phyloP scores from a whole-genome alignment of 2,113 vertebrate species.

The Noturus placidus region DNA sequence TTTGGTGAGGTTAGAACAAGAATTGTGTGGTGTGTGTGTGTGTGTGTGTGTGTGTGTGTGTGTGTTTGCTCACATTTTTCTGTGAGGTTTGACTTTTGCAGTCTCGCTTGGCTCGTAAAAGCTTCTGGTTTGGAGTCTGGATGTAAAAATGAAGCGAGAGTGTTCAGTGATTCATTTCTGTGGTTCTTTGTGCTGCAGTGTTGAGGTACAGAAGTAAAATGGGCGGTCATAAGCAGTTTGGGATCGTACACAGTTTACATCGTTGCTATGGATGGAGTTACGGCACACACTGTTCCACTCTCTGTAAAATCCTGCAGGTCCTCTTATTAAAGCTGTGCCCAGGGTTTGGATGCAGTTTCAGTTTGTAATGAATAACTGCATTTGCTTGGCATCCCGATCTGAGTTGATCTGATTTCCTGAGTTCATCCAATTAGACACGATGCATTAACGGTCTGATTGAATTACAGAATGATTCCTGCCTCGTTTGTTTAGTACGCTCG shows the following conservation, averaged over 20 bases:
- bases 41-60: slow-evolving; percentile 8
- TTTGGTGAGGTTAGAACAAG: neutral
- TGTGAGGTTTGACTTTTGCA: neutral
- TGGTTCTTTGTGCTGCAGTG: neutral
- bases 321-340: neutral
- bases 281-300: neutral
- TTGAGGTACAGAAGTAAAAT: neutral
- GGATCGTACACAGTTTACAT: neutral
- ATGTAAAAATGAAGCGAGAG: slow-evolving; percentile 6
- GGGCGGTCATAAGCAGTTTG: neutral
- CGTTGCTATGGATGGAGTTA: neutral
- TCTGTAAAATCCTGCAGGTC: neutral
- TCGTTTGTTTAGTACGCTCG: neutral
- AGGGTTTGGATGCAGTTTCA: neutral
- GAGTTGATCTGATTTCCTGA: neutral
- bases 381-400: neutral
- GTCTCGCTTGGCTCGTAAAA: neutral
- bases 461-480: neutral
- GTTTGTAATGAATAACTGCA: neutral
- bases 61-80: neutral
- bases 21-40: neutral
- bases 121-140: neutral
- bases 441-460: neutral
- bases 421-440: neutral
- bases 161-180: neutral